Conservation (phyloP, 2,113 vertebrate species). For the Propithecus coquereli region DNA sequence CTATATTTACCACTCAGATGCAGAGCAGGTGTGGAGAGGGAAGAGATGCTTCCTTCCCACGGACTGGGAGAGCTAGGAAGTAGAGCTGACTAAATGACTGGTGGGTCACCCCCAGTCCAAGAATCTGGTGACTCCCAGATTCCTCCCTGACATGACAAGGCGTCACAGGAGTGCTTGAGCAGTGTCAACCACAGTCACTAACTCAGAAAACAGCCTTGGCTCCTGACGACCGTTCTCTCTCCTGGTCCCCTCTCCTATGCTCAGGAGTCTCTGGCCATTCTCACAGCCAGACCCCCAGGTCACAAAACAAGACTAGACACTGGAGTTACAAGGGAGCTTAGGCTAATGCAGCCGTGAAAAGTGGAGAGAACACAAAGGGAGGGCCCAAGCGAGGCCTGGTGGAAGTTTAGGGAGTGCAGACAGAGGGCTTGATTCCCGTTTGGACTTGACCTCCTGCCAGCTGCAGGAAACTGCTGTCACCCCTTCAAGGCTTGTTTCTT, state of each 20-base stretch:
- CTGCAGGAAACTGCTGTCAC: background rate
- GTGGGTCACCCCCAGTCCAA: background rate
- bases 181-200: background rate
- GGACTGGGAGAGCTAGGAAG: background rate
- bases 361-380: background rate
- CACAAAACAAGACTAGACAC: background rate
- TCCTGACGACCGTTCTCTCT: background rate
- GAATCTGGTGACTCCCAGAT: background rate
- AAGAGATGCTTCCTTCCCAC: background rate
- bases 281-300: background rate
- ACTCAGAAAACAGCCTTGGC: background rate
- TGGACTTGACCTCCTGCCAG: background rate
- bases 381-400: accelerated
- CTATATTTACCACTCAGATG: background rate
- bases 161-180: background rate
- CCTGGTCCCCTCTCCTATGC: background rate
- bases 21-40: background rate
- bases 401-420: background rate
- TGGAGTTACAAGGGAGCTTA: background rate
- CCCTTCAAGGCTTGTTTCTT: background rate
- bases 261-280: background rate
- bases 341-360: background rate
- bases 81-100: background rate
- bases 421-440: background rate
- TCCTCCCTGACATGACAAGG: background rate